These are phyloP conservation scores for Polia nebulosa DNA, from an alignment of 2,888 invertebrate species.

Conservation along the genomic window DNA sequence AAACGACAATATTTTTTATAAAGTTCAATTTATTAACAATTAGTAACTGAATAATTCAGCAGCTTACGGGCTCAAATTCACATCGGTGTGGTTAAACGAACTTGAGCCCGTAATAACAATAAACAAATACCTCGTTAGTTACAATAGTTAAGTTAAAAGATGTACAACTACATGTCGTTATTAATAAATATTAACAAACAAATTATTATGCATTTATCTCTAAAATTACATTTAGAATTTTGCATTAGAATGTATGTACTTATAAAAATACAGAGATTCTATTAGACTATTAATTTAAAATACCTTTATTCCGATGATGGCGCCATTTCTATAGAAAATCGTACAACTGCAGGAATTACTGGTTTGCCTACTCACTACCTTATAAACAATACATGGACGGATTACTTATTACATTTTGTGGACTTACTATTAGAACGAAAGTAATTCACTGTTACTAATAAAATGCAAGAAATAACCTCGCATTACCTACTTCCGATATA, in stretches of 20 bases:
- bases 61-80: slow-evolving; percentile 76
- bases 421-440: slow-evolving; percentile 27
- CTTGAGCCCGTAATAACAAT: slow-evolving; percentile 82
- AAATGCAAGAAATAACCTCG: slow-evolving; percentile 50
- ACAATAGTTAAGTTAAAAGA: slow-evolving; percentile 80
- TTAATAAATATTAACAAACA: slow-evolving; percentile 90
- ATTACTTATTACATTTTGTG: slow-evolving; percentile 47
- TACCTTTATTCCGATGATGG: slow-evolving; percentile 59
- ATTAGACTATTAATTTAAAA: slow-evolving; percentile 58
- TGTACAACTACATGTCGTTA: slow-evolving; percentile 80
- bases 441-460: slow-evolving; percentile 45
- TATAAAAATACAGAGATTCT: slow-evolving; percentile 65
- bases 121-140: slow-evolving; percentile 85
- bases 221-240: slow-evolving; percentile 67
- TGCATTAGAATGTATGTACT: slow-evolving; percentile 67
- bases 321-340: slow-evolving; percentile 50
- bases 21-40: slow-evolving; percentile 90
- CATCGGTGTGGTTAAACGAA: slow-evolving; percentile 61
- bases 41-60: slow-evolving; percentile 86
- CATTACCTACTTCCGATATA: slow-evolving; percentile 38
- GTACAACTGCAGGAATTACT: slow-evolving; percentile 45
- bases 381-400: slow-evolving; percentile 55
- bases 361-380: slow-evolving; percentile 47
- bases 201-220: slow-evolving; percentile 79
- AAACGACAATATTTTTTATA: slow-evolving; percentile 73